These are phyloP conservation scores for Cranoglanis bouderius DNA, from an alignment of 2,113 vertebrate genomes.

Conservation along the genomic window DNA sequence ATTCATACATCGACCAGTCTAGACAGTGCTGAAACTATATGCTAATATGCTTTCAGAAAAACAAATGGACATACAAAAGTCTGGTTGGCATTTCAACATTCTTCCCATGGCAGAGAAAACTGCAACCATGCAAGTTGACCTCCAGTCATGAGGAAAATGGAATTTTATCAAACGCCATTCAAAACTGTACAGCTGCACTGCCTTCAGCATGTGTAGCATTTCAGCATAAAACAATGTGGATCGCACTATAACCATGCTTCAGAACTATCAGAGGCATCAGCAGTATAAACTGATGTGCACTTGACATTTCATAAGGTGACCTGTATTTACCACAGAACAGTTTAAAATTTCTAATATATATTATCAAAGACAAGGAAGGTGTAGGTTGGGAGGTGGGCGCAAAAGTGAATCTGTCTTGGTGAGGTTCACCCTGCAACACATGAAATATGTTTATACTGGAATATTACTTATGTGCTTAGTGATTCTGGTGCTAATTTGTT, in stretches of 20 bases:
- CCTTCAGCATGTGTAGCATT: conserved; percentile 14
- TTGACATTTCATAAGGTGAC: not conserved
- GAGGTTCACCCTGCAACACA: not conserved
- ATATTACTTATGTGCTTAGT: not conserved
- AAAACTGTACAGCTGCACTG: not conserved
- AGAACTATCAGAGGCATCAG: not conserved
- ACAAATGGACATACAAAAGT: not conserved
- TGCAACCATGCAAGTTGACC: conserved; percentile 9
- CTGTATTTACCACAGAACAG: not conserved
- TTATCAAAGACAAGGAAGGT: not conserved
- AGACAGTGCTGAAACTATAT: not conserved
- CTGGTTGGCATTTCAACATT: not conserved
- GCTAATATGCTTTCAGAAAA: not conserved
- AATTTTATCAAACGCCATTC: conserved; percentile 54
- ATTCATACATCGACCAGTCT: not conserved
- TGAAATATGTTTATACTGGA: not conserved
- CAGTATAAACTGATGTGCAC: not conserved
- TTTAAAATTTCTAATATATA: not conserved
- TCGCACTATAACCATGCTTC: not conserved
- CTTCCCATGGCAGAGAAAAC: conserved; percentile 4
- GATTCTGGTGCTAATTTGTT: not conserved
- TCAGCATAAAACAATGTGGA: not conserved
- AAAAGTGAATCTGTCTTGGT: not conserved
- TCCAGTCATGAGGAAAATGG: conserved; percentile 46
- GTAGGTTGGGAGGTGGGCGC: not conserved